Evolutionary conservation across 2,888 invertebrate genomes (phyloP), one percentile per base, ranked within the genome.

Genomic region (Octodonta nipae): DNA sequence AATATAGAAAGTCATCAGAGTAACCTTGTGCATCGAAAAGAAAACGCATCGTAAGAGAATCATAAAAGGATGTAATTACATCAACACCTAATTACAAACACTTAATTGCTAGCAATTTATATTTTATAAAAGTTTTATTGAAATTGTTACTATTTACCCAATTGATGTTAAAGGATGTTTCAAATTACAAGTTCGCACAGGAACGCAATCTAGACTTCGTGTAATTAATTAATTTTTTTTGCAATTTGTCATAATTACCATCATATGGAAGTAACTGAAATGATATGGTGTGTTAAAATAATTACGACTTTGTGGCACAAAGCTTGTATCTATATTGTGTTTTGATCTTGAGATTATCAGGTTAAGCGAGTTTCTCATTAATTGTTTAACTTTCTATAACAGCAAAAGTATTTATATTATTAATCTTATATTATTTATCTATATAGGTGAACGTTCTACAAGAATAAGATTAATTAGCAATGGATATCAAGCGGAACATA

Each of bases 311-410:
- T 22, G 26, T n/a, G n/a, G n/a, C n/a, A n/a, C n/a, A n/a, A n/a
- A n/a, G n/a, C n/a, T n/a, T n/a, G n/a, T n/a, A n/a, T n/a, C n/a
- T n/a, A n/a, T n/a, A n/a, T n/a, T n/a, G n/a, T n/a, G n/a, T n/a
- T n/a, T n/a, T n/a, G n/a, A n/a, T n/a, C n/a, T n/a, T n/a, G n/a
- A n/a, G n/a, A n/a, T n/a, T 34, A 33, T 17, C 29, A 32, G 30
- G 35, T 30, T 37, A 22, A 30, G 11, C 26, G 22, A 29, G 30
- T 40, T 43, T 43, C 41, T 26, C 37, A 40, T 28, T 43, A 43
- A 43, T 43, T 43, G 38, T 40, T 43, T 43, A 32, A 41, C 43
- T 43, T 41, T 43, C 43, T 38, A n/a, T n/a, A n/a, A n/a, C n/a
- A n/a, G n/a, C n/a, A n/a, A n/a, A n/a, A n/a, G n/a, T n/a, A n/a